phyloP scores from a whole-genome alignment of 2,113 vertebrate genomes.

The Dipodomys ordii region DNA sequence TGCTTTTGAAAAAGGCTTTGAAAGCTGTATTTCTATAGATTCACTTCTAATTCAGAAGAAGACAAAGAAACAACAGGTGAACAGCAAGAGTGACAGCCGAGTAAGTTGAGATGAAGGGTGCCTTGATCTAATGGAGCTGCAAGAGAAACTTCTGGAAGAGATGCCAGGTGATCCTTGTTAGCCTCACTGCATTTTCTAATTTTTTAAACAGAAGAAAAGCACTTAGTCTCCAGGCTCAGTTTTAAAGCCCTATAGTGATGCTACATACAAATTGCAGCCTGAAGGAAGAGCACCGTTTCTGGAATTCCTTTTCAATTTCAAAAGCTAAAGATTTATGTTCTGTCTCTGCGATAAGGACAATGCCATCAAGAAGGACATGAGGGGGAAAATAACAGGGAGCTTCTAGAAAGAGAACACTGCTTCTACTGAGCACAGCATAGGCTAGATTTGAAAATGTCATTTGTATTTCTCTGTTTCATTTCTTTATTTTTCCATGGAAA shows the following conservation, averaged over 20 bases:
- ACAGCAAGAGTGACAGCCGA: not conserved
- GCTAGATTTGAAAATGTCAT: not conserved
- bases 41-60: not conserved
- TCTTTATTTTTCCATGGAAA: not conserved
- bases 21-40: not conserved
- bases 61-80: not conserved
- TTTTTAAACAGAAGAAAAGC: not conserved
- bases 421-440: fast-evolving
- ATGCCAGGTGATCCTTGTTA: not conserved
- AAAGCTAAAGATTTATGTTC: not conserved
- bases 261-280: not conserved
- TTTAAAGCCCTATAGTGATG: not conserved
- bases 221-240: not conserved
- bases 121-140: fast-evolving
- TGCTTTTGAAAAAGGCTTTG: not conserved
- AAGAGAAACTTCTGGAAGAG: too few species aligned
- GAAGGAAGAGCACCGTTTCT: not conserved
- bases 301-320: not conserved
- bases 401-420: not conserved
- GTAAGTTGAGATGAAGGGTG: not conserved
- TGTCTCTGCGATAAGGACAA: not conserved
- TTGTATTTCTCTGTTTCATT: not conserved
- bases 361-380: not conserved
- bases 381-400: too few species aligned
- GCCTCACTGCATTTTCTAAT: not conserved